A percentile compares a stretch with the other conserved stretches of the same genome.
phyloP scores from a whole-genome alignment of 2,113 vertebrate species.

The Hippopotamus amphibius region DNA sequence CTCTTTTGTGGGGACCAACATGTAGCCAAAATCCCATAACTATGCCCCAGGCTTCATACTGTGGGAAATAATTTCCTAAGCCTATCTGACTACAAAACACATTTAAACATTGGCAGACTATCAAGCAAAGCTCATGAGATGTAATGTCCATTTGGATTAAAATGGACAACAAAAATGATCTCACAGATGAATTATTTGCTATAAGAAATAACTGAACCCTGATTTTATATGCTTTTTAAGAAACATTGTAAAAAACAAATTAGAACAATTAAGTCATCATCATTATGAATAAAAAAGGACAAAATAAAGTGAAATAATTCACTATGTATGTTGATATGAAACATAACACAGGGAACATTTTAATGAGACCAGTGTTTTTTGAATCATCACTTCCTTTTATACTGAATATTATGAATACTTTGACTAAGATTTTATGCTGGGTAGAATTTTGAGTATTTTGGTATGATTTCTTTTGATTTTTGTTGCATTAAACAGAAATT shows the following conservation, averaged over 20 bases:
- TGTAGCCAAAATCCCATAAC: slow-evolving; percentile 3
- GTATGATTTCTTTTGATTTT: not conserved
- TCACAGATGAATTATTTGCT: slow-evolving; percentile 58
- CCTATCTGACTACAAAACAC: slow-evolving; percentile 44
- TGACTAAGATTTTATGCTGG: not conserved
- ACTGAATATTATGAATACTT: not conserved
- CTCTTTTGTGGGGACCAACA: not conserved
- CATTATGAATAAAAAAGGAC: slow-evolving; percentile 7
- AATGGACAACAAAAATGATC: slow-evolving; percentile 64
- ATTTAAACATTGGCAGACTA: slow-evolving; percentile 63
- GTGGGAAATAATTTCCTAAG: slow-evolving; percentile 34
- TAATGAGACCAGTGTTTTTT: slow-evolving; percentile 11
- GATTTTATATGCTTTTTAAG: slow-evolving; percentile 44
- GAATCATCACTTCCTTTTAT: not conserved
- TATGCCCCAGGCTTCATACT: slow-evolving; percentile 19
- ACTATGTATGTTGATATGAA: not conserved
- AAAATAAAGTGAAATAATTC: slow-evolving; percentile 38
- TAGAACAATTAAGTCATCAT: slow-evolving; percentile 13
- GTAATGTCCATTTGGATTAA: slow-evolving; percentile 64
- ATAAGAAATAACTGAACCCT: not conserved
- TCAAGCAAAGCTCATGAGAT: slow-evolving; percentile 72
- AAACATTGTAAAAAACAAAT: slow-evolving; percentile 52
- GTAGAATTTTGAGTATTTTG: not conserved
- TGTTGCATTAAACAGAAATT: not conserved
- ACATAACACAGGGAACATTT: not conserved